These are phyloP conservation scores for Pogonus chalceus DNA, from an alignment of 1,140 invertebrate genomes.

Conservation along the genomic window DNA sequence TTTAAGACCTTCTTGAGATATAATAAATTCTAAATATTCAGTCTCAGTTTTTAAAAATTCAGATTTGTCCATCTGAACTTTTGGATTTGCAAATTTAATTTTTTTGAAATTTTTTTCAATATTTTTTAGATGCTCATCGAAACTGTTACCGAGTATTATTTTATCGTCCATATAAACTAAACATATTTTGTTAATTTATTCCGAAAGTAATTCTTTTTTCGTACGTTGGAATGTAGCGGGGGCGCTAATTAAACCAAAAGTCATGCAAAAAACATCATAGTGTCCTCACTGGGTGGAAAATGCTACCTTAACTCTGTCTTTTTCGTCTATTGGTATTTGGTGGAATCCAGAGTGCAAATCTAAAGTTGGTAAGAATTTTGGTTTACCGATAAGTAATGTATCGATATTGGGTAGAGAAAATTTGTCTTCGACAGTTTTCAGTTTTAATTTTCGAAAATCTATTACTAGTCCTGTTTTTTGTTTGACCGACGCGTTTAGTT, in stretches of 20 bases:
- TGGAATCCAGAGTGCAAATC: constrained; percentile 39
- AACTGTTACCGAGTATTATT: constrained; percentile 18
- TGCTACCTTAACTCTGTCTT: constrained; percentile 39
- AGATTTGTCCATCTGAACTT: constrained; percentile 25
- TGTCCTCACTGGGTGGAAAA: constrained; percentile 32
- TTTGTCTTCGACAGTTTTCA: constrained; percentile 17
- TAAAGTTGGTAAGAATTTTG: constrained; percentile 34
- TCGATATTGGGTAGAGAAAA: constrained; percentile 24
- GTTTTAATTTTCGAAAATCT: constrained; percentile 21
- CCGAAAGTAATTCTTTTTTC: constrained; percentile 30
- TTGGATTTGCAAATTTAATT: constrained; percentile 20
- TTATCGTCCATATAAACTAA: constrained; percentile 34
- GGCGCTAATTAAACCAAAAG: constrained; percentile 35
- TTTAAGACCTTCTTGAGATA: not conserved
- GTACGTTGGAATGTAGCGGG: constrained; percentile 36
- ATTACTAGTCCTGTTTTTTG: constrained; percentile 27
- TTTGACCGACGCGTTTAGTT: constrained; percentile 24
- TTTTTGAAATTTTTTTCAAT: constrained; percentile 19
- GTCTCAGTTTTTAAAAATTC: constrained; percentile 22
- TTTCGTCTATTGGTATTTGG: constrained; percentile 39
- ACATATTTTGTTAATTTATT: constrained; percentile 19
- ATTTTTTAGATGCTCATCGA: constrained; percentile 22
- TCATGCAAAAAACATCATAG: constrained; percentile 34
- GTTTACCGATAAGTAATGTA: constrained; percentile 20
- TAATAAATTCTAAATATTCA: not conserved